These are phyloP conservation scores for Agrochola circellaris DNA, from an alignment of 2,888 invertebrate species.

Conservation along the genomic window DNA sequence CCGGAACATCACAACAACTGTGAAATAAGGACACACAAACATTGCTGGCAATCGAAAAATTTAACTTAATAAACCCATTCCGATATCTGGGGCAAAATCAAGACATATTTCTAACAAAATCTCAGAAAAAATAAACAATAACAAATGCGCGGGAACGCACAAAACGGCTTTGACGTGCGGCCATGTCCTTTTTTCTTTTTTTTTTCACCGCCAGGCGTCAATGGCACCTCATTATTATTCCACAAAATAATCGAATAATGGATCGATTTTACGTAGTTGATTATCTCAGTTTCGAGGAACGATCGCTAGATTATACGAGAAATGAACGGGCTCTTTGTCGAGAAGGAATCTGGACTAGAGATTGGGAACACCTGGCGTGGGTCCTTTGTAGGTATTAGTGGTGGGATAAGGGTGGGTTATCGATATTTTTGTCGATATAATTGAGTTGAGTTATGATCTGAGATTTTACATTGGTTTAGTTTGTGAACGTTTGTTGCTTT, in stretches of 20 bases:
- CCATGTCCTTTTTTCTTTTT: constrained; percentile 70
- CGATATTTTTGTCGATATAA: constrained; percentile 51
- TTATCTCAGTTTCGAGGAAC: constrained; percentile 83
- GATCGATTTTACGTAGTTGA: constrained; percentile 77
- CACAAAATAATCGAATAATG: constrained; percentile 82
- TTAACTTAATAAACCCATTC: constrained; percentile 72
- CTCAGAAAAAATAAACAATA: constrained; percentile 61
- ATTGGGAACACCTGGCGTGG: constrained; percentile 81
- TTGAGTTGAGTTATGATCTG: background rate
- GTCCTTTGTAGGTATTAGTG: constrained; percentile 72
- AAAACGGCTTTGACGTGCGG: constrained; percentile 73
- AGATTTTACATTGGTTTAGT: background rate
- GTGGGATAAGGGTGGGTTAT: constrained; percentile 61
- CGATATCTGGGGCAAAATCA: constrained; percentile 66
- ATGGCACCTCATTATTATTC: constrained; percentile 85
- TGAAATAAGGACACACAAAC: constrained; percentile 54
- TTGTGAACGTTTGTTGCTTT: background rate
- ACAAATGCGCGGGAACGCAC: constrained; percentile 67
- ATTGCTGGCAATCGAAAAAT: constrained; percentile 46
- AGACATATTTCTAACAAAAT: constrained; percentile 69
- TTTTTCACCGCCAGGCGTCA: constrained; percentile 75
- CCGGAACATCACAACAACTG: constrained; percentile 57
- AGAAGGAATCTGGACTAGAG: constrained; percentile 71
- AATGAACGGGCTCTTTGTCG: constrained; percentile 77
- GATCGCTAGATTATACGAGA: constrained; percentile 77